Evolutionary conservation across 2,797 vertebrate species (phyloP).

Genomic region (Cyprinodon diabolis): DNA sequence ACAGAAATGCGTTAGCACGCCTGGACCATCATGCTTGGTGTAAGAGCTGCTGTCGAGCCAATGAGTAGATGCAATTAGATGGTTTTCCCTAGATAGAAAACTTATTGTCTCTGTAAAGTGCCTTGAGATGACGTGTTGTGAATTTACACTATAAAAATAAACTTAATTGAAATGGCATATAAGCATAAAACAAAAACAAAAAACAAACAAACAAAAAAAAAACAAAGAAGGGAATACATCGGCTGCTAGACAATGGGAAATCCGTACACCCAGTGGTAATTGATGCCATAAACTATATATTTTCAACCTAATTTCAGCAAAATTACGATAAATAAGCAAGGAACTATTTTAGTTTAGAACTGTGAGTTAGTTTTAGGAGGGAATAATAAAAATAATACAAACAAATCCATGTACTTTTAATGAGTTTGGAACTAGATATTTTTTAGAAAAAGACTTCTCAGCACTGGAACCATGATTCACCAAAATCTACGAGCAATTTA

Average conservation of each 20-base stretch:
- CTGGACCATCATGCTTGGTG: too few species aligned
- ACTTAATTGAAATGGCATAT: too few species aligned
- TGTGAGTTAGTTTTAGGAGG: neutral
- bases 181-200: too few species aligned
- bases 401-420: too few species aligned
- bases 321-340: neutral
- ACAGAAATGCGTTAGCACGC: too few species aligned
- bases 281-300: neutral
- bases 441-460: neutral
- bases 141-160: too few species aligned
- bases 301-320: neutral
- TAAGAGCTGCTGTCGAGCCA: too few species aligned
- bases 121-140: too few species aligned
- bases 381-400: too few species aligned
- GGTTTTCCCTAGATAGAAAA: too few species aligned
- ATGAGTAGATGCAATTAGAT: too few species aligned
- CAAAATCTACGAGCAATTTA: neutral
- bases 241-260: neutral
- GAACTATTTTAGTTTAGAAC: neutral
- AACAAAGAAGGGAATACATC: neutral
- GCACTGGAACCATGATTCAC: neutral
- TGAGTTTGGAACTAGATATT: neutral
- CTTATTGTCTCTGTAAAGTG: too few species aligned
- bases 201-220: neutral
- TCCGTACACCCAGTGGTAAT: neutral